Evolutionary conservation across 2,888 invertebrate species (phyloP).

Genomic region (Busseola fusca): DNA sequence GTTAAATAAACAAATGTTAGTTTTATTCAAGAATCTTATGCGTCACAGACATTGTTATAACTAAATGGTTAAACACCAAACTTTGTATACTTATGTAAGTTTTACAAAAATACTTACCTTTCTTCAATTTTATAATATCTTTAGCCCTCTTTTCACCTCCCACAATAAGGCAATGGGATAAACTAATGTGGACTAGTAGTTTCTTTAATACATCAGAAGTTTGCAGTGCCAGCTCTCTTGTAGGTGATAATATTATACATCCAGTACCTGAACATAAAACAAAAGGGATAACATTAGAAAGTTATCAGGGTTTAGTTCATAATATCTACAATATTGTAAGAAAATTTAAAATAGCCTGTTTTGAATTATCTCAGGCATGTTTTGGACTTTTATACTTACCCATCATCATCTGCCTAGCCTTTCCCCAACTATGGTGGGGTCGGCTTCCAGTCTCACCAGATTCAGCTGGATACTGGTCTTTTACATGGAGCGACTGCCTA

Average conservation of each 20-base stretch:
- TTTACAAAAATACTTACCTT: constrained; percentile 87
- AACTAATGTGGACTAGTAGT: constrained; percentile 94
- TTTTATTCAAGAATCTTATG: neutral
- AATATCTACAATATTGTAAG: no score
- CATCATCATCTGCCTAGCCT: no score
- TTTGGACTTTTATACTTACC: neutral
- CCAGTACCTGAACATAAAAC: constrained; percentile 91
- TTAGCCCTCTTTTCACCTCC: constrained; percentile 96
- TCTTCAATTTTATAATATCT: constrained; percentile 95
- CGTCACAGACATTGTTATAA: neutral
- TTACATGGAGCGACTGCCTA: no score
- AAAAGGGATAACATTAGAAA: neutral
- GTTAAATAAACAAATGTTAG: neutral
- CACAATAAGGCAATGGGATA: constrained; percentile 95
- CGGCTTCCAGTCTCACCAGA: no score
- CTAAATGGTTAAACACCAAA: neutral
- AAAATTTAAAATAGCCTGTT: no score
- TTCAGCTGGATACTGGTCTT: no score
- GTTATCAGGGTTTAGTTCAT: no score
- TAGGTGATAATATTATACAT: constrained; percentile 97
- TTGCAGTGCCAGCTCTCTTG: constrained; percentile 98
- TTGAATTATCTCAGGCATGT: no score
- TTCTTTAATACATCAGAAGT: constrained; percentile 97
- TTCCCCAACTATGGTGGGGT: no score
- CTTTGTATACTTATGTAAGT: neutral